Conservation (phyloP, 2,113 vertebrate species). For the Syngnathoides biaculeatus region DNA sequence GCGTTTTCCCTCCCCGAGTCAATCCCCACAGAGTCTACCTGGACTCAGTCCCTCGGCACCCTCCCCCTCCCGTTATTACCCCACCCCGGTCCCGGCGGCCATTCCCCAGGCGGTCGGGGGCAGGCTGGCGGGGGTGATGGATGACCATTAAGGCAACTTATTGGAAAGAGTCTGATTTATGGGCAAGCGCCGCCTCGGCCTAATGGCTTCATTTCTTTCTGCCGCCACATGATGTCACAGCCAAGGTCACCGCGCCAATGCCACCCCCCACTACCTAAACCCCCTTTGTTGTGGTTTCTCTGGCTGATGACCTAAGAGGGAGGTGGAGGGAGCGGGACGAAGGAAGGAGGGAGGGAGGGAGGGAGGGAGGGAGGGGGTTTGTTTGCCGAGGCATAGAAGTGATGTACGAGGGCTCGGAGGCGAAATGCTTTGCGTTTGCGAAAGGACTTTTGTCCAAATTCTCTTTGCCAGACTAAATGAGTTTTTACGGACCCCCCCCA, state of each 20-base stretch:
- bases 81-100: constrained; percentile 75
- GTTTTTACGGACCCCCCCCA: constrained; percentile 57
- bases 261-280: constrained; percentile 49
- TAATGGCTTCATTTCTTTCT: constrained; percentile 99
- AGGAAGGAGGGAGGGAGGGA: constrained; percentile 46
- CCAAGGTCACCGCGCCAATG: constrained; percentile 97
- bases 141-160: constrained; percentile 99
- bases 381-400: constrained; percentile 49
- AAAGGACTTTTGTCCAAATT: constrained; percentile 55
- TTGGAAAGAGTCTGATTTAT: constrained; percentile 99
- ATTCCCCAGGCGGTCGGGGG: constrained; percentile 77
- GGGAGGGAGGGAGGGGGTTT: constrained; percentile 47
- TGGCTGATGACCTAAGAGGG: constrained; percentile 87
- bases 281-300: constrained; percentile 92
- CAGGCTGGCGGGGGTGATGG: constrained; percentile 83
- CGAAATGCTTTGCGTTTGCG: constrained; percentile 50
- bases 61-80: constrained; percentile 76
- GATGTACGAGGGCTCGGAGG: constrained; percentile 50
- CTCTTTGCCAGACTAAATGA: constrained; percentile 50
- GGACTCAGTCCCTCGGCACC: constrained; percentile 1
- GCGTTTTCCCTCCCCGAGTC: constrained; percentile 12
- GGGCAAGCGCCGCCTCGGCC: constrained; percentile 91
- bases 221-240: constrained; percentile 96
- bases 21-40: constrained; percentile 28
- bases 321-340: constrained; percentile 46